Evolutionary conservation across 2,888 invertebrate genomes (phyloP).

Genomic region (Rhingia rostrata): DNA sequence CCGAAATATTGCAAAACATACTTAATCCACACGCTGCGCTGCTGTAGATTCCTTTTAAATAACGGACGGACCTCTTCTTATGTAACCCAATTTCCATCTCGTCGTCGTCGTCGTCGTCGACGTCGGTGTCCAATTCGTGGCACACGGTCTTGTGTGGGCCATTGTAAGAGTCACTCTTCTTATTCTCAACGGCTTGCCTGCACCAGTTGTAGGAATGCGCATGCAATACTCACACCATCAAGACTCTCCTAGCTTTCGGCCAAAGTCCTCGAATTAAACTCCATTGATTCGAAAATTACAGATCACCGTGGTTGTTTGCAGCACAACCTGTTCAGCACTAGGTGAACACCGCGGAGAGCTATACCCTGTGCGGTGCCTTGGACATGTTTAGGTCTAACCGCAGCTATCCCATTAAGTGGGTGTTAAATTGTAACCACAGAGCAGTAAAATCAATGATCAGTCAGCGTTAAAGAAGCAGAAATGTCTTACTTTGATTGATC

Average conservation of each 20-base stretch:
- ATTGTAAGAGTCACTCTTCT: slow-evolving; percentile 42
- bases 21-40: slow-evolving; percentile 11
- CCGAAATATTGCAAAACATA: slow-evolving; percentile 36
- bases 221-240: neutral
- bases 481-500: slow-evolving; percentile 45
- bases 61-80: slow-evolving; percentile 54
- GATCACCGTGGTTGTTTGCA: slow-evolving; percentile 9
- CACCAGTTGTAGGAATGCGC: slow-evolving; percentile 25
- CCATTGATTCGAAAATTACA: slow-evolving; percentile 24
- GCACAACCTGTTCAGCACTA: slow-evolving; percentile 50
- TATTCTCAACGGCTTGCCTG: slow-evolving; percentile 29
- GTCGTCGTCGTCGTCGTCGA: neutral
- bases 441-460: slow-evolving; percentile 17
- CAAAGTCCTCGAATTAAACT: slow-evolving; percentile 22
- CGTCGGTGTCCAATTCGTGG: slow-evolving; percentile 20
- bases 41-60: slow-evolving; percentile 9
- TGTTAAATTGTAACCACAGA: slow-evolving; percentile 57
- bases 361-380: neutral
- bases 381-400: slow-evolving; percentile 11
- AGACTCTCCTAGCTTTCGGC: slow-evolving; percentile 20
- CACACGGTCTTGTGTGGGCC: slow-evolving; percentile 7
- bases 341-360: slow-evolving; percentile 27
- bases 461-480: slow-evolving; percentile 11
- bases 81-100: slow-evolving; percentile 35
- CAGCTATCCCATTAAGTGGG: slow-evolving; percentile 48